These are phyloP conservation scores for Drepanosiphum platanoidis DNA, from an alignment of 2,888 invertebrate genomes.

Conservation along the genomic window DNA sequence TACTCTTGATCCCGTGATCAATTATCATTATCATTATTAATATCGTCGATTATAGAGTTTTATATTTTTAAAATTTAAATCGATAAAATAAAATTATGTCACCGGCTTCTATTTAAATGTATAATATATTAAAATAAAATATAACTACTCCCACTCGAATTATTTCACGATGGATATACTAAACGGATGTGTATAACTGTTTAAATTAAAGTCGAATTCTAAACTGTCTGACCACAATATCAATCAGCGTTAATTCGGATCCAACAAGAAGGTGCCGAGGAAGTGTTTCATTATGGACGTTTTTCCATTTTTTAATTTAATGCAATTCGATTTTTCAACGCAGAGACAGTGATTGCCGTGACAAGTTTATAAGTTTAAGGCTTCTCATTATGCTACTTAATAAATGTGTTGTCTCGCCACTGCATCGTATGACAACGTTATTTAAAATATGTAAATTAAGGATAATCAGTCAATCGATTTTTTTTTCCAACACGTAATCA, in stretches of 20 bases:
- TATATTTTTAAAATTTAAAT: too few species aligned
- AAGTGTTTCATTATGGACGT: neutral
- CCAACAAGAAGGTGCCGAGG: neutral
- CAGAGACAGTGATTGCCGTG: constrained; percentile 10
- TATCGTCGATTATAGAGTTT: too few species aligned
- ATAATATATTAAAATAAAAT: too few species aligned
- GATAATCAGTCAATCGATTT: constrained; percentile 35
- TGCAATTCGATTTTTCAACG: constrained; percentile 27
- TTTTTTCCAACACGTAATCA: constrained; percentile 17
- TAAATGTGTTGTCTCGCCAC: constrained; percentile 14
- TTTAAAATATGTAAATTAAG: constrained; percentile 41
- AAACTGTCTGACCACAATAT: constrained; percentile 43
- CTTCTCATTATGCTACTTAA: constrained; percentile 30
- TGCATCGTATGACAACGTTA: neutral
- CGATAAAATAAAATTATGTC: too few species aligned
- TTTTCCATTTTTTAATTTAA: constrained; percentile 36
- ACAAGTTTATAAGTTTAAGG: constrained; percentile 38
- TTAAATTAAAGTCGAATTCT: constrained; percentile 17
- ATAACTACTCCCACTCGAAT: neutral
- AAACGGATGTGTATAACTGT: neutral
- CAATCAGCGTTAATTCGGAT: constrained; percentile 22
- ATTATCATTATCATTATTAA: too few species aligned
- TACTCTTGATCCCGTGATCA: too few species aligned
- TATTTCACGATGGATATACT: neutral
- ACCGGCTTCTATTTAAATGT: too few species aligned